A percentile compares a stretch with the other conserved stretches of the same genome.
phyloP scores from a whole-genome alignment of 2,888 invertebrate species.

The Hyles lineata region DNA sequence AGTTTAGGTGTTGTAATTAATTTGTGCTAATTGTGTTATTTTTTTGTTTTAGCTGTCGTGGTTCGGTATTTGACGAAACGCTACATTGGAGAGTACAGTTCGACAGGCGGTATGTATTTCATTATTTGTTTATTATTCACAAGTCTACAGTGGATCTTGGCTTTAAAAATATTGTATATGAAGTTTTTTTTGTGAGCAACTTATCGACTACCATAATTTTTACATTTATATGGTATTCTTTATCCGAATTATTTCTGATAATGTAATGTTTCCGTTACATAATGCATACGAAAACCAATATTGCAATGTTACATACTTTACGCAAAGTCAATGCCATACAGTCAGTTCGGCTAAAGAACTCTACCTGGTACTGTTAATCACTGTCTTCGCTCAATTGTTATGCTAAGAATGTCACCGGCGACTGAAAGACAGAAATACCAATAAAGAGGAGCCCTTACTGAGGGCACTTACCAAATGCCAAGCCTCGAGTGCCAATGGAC shows the following conservation, averaged over 20 bases:
- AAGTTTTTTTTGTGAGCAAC: background rate
- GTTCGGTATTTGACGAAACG: conserved; percentile 91
- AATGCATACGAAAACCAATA: too few species aligned
- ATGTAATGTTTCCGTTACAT: too few species aligned
- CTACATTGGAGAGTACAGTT: conserved; percentile 92
- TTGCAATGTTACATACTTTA: background rate
- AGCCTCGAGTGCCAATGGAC: conserved; percentile 74
- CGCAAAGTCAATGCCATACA: background rate
- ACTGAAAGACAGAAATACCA: conserved; percentile 58
- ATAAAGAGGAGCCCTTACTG: conserved; percentile 63
- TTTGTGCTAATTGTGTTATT: conserved; percentile 44
- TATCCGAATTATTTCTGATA: too few species aligned
- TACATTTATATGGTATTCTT: too few species aligned
- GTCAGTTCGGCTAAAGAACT: background rate
- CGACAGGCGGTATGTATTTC: conserved; percentile 88
- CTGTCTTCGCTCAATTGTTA: conserved; percentile 47
- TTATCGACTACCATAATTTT: background rate
- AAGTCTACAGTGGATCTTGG: too few species aligned
- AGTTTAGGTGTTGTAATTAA: conserved; percentile 40
- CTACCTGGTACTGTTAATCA: conserved; percentile 26
- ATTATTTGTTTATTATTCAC: background rate
- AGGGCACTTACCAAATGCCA: conserved; percentile 72
- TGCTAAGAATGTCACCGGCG: conserved; percentile 52
- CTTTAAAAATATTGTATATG: background rate
- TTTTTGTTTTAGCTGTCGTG: conserved; percentile 89